Conservation (phyloP, 2,113 vertebrate genomes). For the Rhinoderma darwinii region DNA sequence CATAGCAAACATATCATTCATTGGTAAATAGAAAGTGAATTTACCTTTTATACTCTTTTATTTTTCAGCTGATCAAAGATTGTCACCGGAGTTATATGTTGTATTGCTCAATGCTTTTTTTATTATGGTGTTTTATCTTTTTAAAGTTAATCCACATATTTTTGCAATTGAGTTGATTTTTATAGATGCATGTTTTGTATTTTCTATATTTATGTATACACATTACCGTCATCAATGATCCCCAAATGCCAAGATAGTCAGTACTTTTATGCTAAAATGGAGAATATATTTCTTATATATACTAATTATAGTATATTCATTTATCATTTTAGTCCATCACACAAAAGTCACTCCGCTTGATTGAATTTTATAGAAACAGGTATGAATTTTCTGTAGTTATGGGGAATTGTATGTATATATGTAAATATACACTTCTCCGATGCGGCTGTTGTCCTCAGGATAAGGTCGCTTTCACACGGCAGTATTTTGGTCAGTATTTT, state of each 20-base stretch:
- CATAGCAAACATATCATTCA: neutral
- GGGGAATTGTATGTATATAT: neutral
- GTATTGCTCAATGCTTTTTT: constrained; percentile 1
- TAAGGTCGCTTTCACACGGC: neutral
- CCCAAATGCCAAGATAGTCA: neutral
- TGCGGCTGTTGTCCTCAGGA: neutral
- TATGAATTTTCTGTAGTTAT: neutral
- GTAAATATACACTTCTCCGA: neutral
- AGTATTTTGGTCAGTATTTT: too few species aligned
- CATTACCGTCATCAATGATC: neutral
- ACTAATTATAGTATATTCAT: neutral
- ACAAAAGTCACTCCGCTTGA: neutral
- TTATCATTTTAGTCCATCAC: neutral
- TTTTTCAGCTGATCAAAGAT: neutral
- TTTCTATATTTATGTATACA: constrained; percentile 17
- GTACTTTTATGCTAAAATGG: neutral
- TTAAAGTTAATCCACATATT: neutral
- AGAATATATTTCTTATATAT: neutral
- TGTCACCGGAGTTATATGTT: neutral
- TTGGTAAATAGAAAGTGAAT: neutral
- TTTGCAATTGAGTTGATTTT: neutral
- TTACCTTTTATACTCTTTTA: neutral
- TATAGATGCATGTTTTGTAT: constrained; percentile 41
- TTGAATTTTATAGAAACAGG: neutral
- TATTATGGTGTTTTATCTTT: constrained; percentile 13